phyloP scores from a whole-genome alignment of 2,797 vertebrate species.

The Chaunax sp. region DNA sequence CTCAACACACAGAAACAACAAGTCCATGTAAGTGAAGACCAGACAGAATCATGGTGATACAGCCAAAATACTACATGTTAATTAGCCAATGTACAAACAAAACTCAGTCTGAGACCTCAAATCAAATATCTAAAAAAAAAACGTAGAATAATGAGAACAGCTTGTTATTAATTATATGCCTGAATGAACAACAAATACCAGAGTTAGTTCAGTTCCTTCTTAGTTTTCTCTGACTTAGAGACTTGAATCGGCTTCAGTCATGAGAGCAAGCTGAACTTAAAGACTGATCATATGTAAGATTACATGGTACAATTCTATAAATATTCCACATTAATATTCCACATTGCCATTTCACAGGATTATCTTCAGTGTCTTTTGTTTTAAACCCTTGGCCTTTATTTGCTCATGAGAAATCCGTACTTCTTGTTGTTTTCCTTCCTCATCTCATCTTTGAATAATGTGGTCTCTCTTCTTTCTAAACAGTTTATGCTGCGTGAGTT shows the following conservation, averaged over 20 bases:
- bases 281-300: neutral
- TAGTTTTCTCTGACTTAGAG: neutral
- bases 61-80: too few species aligned
- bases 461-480: neutral
- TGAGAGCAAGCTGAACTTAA: neutral
- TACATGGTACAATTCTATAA: too few species aligned
- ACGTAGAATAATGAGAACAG: too few species aligned
- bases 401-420: neutral
- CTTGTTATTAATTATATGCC: too few species aligned
- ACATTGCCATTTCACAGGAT: too few species aligned
- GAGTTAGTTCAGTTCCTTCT: neutral
- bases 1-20: slow-evolving; percentile 97
- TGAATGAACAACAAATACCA: neutral
- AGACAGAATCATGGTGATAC: neutral
- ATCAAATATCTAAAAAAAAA: too few species aligned
- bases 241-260: neutral
- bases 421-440: neutral
- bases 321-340: too few species aligned
- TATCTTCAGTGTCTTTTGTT: neutral
- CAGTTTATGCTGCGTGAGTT: slow-evolving; percentile 99
- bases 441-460: neutral
- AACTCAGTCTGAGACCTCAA: neutral
- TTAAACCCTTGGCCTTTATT: neutral
- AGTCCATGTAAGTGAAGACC: slow-evolving; percentile 88
- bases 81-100: neutral